A percentile compares a stretch with the other conserved stretches of the same genome.
phyloP scores from a whole-genome alignment of 2,888 invertebrate species.

The Arenicola marina region DNA sequence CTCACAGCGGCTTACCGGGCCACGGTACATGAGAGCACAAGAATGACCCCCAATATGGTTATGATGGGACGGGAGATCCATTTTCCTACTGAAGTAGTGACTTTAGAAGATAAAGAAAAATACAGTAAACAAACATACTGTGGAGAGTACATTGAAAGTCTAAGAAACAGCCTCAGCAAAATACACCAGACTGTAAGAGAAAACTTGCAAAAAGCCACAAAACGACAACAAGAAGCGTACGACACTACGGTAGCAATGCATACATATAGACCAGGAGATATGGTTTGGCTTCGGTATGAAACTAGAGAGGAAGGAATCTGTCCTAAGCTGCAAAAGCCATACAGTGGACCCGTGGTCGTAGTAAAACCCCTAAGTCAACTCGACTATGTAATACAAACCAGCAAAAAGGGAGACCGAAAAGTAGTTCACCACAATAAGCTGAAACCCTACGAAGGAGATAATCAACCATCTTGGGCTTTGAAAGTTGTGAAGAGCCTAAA shows the following conservation, averaged over 20 bases:
- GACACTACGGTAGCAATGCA: neutral
- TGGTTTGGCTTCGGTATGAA: neutral
- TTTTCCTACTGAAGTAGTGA: neutral
- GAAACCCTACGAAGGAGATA: neutral
- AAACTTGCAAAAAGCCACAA: neutral
- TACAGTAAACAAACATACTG: neutral
- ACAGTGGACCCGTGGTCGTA: neutral
- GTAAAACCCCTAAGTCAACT: neutral
- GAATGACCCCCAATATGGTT: neutral
- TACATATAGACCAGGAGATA: neutral
- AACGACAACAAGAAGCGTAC: neutral
- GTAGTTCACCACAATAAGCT: neutral
- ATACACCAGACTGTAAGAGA: neutral
- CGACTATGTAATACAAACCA: neutral
- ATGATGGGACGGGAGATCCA: neutral
- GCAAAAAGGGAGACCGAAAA: neutral
- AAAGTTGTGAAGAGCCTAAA: neutral
- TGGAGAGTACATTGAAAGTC: neutral
- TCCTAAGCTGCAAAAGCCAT: neutral
- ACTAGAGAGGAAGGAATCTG: neutral
- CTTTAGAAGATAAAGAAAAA: neutral
- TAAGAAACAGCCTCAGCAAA: neutral
- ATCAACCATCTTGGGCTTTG: neutral
- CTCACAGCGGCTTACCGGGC: constrained; percentile 1
- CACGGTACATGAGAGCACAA: neutral